Evolutionary conservation across 2,888 invertebrate genomes (phyloP).

Genomic region (Lithophane semibrunnea): DNA sequence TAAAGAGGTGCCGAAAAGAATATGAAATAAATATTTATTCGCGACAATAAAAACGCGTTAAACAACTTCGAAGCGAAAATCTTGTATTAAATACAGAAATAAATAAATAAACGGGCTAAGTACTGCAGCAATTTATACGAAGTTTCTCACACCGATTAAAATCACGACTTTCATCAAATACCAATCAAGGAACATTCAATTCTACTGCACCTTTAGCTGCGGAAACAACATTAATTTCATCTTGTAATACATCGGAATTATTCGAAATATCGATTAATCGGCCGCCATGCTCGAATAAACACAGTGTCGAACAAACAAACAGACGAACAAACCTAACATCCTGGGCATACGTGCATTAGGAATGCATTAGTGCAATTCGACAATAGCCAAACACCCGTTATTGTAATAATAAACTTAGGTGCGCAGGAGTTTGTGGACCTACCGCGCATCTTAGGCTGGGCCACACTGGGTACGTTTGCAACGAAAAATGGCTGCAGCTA

Average conservation of each 20-base stretch:
- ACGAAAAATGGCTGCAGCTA: not conserved
- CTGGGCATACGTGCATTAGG: constrained; percentile 74
- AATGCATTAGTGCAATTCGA: constrained; percentile 75
- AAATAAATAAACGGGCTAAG: not conserved
- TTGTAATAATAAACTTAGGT: constrained; percentile 69
- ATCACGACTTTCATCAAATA: constrained; percentile 44
- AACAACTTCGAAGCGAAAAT: no score
- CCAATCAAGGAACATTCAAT: constrained; percentile 31
- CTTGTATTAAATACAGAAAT: not conserved
- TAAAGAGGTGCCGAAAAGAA: no score
- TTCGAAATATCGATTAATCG: constrained; percentile 65
- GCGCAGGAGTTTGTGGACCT: constrained; percentile 64
- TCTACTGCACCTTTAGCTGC: constrained; percentile 19
- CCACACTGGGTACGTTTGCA: constrained; percentile 21
- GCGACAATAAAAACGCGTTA: no score
- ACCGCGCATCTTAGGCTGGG: constrained; percentile 56
- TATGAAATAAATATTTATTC: no score
- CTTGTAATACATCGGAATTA: constrained; percentile 52
- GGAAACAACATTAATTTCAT: constrained; percentile 55
- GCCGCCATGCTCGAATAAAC: constrained; percentile 57
- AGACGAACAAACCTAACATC: constrained; percentile 70
- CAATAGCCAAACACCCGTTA: constrained; percentile 66
- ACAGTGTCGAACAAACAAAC: constrained; percentile 60
- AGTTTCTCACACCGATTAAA: constrained; percentile 25
- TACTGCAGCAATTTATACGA: constrained; percentile 1